These are phyloP conservation scores for Pteronura brasiliensis DNA, from an alignment of 2,113 vertebrate genomes.

Conservation along the genomic window DNA sequence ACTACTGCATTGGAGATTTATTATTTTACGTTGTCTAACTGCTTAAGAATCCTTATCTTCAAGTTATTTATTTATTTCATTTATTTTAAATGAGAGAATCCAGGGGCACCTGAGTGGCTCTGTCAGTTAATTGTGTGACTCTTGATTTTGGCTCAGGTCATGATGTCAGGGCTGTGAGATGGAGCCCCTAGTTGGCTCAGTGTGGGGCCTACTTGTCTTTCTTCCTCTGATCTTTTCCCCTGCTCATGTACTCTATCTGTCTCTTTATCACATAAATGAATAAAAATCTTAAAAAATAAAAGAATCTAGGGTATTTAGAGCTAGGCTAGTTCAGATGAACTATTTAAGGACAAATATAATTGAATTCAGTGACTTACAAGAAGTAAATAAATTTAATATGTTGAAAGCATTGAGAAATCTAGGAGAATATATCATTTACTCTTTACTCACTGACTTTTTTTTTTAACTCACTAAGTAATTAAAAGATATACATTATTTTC, in stretches of 20 bases:
- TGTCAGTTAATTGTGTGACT: neutral
- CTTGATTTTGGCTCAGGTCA: neutral
- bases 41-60: neutral
- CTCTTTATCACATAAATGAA: neutral
- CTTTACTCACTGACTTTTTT: neutral
- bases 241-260: neutral
- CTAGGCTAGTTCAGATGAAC: neutral
- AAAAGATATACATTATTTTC: slow-evolving; percentile 42
- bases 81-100: neutral
- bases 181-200: neutral
- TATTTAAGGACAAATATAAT: neutral
- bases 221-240: neutral
- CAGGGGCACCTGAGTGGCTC: neutral
- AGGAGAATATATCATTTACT: neutral
- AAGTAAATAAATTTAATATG: neutral
- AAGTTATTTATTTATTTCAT: neutral
- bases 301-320: neutral
- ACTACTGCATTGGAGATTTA: neutral
- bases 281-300: neutral
- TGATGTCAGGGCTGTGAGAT: neutral
- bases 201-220: neutral
- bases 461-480: slow-evolving; percentile 17
- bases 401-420: slow-evolving; percentile 25
- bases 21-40: neutral
- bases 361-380: slow-evolving; percentile 24